A percentile compares a stretch with the other conserved stretches of the same genome.
Conservation (phyloP, 2,797 vertebrate species). For the Lepidocolaptes lacrymiger region DNA sequence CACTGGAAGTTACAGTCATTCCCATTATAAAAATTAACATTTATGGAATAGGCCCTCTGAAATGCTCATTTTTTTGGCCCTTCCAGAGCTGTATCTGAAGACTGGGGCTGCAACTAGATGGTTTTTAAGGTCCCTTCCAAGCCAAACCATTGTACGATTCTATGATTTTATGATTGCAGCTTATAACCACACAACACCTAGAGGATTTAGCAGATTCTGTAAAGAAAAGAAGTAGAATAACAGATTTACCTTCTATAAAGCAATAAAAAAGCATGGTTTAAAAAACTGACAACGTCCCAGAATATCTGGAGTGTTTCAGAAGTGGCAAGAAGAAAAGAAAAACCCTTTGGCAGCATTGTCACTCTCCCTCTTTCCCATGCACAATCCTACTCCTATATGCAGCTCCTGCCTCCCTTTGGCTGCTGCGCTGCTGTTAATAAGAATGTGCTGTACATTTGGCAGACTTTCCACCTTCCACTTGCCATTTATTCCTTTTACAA, state of each 20-base stretch:
- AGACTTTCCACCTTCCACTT: conserved; percentile 36
- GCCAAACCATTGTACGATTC: background rate
- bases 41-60: background rate
- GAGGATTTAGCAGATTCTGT: background rate
- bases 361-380: background rate
- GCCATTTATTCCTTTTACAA: conserved; percentile 66
- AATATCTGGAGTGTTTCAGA: background rate
- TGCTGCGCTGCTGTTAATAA: conserved; percentile 51
- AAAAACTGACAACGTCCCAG: background rate
- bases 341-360: background rate
- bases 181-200: background rate
- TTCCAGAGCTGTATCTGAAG: background rate
- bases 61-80: background rate
- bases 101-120: background rate
- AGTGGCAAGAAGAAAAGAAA: background rate
- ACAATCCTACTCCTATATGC: background rate
- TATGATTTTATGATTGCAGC: background rate
- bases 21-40: background rate
- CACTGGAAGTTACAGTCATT: background rate
- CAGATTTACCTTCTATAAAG: background rate
- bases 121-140: background rate
- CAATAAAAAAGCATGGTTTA: background rate
- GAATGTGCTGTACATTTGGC: conserved; percentile 53
- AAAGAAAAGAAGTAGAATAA: background rate
- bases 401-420: conserved; percentile 47